Evolutionary conservation across 2,888 invertebrate genomes (phyloP), one percentile per base, ranked within the genome.

Genomic region (Amphimallon solstitiale): DNA sequence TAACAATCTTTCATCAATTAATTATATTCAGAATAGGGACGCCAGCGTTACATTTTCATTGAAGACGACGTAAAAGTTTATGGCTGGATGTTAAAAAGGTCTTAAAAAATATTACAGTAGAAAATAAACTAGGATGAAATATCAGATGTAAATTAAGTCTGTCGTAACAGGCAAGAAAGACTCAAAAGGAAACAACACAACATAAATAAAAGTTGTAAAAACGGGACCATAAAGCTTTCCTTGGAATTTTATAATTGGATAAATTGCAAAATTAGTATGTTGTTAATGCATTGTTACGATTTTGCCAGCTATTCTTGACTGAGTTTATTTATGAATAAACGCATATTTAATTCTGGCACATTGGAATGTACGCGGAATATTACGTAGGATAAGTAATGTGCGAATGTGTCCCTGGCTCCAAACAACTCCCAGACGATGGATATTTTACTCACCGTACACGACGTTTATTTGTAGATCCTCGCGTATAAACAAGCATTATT

Each of bases 211-310:
- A 43, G 56, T 14, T 29, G 43, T 59, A 59, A 59, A 59, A 59
- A n/a, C 15, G 29, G 23, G 56, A 45, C 34, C 43, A 43, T 59
- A 45, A 59, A 59, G 56, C 43, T 29, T 43, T 12, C 43, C 29
- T 43, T 59, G 56, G 43, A 29, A 59, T 59, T 59, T 45, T 59
- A 59, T 59, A 59, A 59, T 59, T 59, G 56, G 56, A 45, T 59
- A 45, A 59, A 59, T 59, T 59, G 56, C 38, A 34, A 59, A 59
- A 59, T 59, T 59, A 45, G 23, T 45, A 29, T 23, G 21, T 15
- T 34, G 54, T 45, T 56, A 43, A 43, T 34, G 19, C 56, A n/a
- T 45, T 59, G 56, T 45, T 14, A 14, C 14, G 12, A 14, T 40
- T 12, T 40, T 15, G 10, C 40, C n/a, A n/a, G 12, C 14, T 40